Conservation (phyloP, 2,888 invertebrate species). For the Ormyrus pomaceus region DNA sequence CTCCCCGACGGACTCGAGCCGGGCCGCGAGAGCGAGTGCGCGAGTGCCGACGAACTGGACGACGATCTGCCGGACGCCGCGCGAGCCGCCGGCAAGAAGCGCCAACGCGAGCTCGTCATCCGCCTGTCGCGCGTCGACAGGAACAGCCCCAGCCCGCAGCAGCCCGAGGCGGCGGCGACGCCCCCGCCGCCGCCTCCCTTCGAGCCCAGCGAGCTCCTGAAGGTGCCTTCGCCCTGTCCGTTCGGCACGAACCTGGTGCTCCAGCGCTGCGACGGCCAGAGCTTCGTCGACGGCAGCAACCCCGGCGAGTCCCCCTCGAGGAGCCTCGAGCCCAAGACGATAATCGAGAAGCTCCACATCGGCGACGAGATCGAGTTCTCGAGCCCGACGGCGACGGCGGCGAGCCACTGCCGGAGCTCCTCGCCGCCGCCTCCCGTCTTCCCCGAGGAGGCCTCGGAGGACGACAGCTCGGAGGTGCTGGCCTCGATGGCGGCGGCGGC, state of each 20-base stretch:
- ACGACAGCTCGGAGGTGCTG: constrained; percentile 68
- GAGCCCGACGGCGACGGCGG: constrained; percentile 22
- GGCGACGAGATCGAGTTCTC: constrained; percentile 57
- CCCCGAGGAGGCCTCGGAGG: constrained; percentile 60
- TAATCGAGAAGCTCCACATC: constrained; percentile 54
- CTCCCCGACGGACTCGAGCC: not conserved
- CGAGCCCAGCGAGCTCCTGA: not conserved
- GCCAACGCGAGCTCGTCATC: constrained; percentile 59
- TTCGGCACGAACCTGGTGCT: constrained; percentile 18
- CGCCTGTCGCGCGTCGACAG: constrained; percentile 65
- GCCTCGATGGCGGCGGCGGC: constrained; percentile 59
- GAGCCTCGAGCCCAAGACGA: constrained; percentile 14
- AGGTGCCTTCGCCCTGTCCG: constrained; percentile 1
- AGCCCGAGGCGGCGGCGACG: not conserved
- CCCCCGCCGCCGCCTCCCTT: not conserved
- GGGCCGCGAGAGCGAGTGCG: not conserved
- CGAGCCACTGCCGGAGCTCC: not conserved
- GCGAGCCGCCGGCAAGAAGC: too few species aligned
- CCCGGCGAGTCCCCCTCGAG: constrained; percentile 9
- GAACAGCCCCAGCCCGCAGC: not conserved
- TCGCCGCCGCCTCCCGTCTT: constrained; percentile 14
- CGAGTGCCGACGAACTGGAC: not conserved
- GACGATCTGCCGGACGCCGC: too few species aligned
- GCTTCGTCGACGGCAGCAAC: not conserved
- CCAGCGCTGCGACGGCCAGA: constrained; percentile 28